Evolutionary conservation across 2,113 vertebrate species (phyloP).

Genomic region (Oncorhynchus masou): DNA sequence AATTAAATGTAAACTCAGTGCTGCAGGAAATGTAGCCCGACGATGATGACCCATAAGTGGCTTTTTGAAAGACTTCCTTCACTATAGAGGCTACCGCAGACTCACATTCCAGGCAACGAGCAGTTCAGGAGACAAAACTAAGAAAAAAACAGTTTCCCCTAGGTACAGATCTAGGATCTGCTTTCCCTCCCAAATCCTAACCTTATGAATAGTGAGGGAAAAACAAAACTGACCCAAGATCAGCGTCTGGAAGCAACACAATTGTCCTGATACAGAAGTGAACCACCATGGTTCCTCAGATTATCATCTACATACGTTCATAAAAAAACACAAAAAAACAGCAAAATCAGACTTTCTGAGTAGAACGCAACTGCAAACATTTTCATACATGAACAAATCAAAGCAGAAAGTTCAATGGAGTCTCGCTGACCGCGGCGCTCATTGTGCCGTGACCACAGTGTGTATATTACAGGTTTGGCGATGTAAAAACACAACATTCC

Average conservation of each 20-base stretch:
- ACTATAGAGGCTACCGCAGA: neutral
- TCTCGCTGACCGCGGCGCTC: neutral
- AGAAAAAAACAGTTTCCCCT: neutral
- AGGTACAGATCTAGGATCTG: no score
- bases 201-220: no score
- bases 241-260: no score
- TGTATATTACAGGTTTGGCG: conserved; percentile 45
- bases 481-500: conserved; percentile 50
- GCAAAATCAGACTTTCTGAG: no score
- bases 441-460: conserved; percentile 29
- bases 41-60: neutral
- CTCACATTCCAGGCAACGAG: neutral
- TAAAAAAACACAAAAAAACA: no score
- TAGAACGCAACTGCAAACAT: neutral
- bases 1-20: neutral
- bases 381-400: neutral
- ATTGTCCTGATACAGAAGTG: no score
- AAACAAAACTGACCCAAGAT: no score
- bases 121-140: neutral
- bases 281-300: no score
- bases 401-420: neutral
- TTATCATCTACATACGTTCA: no score
- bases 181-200: no score
- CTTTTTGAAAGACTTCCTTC: neutral
- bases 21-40: neutral